Evolutionary conservation across 2,888 invertebrate genomes (phyloP), one percentile per base, ranked within the genome.

Genomic region (Hybos culiciformis): DNA sequence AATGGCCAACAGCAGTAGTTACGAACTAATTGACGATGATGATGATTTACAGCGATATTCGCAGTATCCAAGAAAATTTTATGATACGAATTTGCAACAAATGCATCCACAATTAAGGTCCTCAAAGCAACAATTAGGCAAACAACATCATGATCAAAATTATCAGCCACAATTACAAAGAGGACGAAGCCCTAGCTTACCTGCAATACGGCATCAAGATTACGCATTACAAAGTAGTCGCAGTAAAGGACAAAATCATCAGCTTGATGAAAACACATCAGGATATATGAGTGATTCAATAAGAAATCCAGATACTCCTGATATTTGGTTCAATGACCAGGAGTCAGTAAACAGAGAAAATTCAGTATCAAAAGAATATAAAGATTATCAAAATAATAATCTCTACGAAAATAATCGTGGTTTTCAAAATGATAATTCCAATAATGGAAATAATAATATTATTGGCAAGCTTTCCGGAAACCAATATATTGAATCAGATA

Each of bases 261-360:
- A 71, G 51, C 72, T 70, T 41, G 81, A 80, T 56, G 80, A 80
- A 29, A 84, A 85, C 56, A 85, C 85, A 42, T 85, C 85, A 23
- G 86, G 86, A 29, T 85, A 87, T 64, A 81, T 83, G 39, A 86
- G 86, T 60, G 85, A 86, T 59, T 20, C 12, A n/a, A 5, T n/a
- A 14, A 9, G n/a, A 12, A 72, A 74, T 46, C 56, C 58, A 24
- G 71, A 63, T 43, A 67, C 68, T 6, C 69, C 71, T 19, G 72
- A 72, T 49, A 62, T 66, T 50, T 67, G 67, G 68, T 63, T 58
- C 26, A 36, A 29, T 32, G 7, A 7, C 7, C 12, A n/a, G 8
- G 7, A 7, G 36, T 57, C 55, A 40, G 56, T 54, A 48, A 58
- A 54, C 48, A 60, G 60, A 51, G 38, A 23, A 34, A 38, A 42